A percentile compares a stretch with the other conserved stretches of the same genome.
phyloP scores from a whole-genome alignment of 2,888 invertebrate species.

The Anthrax anthrax region DNA sequence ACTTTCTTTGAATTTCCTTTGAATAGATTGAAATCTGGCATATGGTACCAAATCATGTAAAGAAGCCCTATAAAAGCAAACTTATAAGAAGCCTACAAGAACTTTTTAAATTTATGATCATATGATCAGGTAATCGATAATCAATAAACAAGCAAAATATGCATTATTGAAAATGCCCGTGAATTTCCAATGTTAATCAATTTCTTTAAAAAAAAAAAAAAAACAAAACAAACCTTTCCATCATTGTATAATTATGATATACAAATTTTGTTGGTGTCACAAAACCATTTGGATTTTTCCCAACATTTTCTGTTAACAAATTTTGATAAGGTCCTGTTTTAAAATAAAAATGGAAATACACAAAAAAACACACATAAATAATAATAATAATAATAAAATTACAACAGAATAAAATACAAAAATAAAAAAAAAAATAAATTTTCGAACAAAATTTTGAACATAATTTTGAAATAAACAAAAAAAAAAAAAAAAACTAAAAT shows the following conservation, averaged over 20 bases:
- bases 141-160: too few relatives aligned
- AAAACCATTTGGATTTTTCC: slow-evolving; percentile 28
- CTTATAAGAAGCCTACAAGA: too few relatives aligned
- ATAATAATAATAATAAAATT: slow-evolving; percentile 8
- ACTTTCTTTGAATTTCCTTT: too few relatives aligned
- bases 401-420: slow-evolving; percentile 4
- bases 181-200: too few relatives aligned
- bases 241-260: slow-evolving; percentile 65
- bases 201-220: too few relatives aligned
- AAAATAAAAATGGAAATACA: not conserved
- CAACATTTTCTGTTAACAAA: slow-evolving; percentile 24
- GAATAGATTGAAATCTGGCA: too few relatives aligned
- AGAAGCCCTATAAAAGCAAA: too few relatives aligned
- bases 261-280: slow-evolving; percentile 43
- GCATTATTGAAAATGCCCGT: too few relatives aligned
- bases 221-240: slow-evolving; percentile 45
- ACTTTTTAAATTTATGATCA: too few relatives aligned
- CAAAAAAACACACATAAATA: slow-evolving; percentile 3
- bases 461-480: slow-evolving; percentile 6
- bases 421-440: slow-evolving; percentile 1
- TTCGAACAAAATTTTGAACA: slow-evolving; percentile 7
- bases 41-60: too few relatives aligned
- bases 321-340: slow-evolving; percentile 23
- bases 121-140: too few relatives aligned
- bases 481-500: not conserved